Base-by-base conservation (phyloP, 2,113 vertebrate species). In the Cathartes aura region DNA sequence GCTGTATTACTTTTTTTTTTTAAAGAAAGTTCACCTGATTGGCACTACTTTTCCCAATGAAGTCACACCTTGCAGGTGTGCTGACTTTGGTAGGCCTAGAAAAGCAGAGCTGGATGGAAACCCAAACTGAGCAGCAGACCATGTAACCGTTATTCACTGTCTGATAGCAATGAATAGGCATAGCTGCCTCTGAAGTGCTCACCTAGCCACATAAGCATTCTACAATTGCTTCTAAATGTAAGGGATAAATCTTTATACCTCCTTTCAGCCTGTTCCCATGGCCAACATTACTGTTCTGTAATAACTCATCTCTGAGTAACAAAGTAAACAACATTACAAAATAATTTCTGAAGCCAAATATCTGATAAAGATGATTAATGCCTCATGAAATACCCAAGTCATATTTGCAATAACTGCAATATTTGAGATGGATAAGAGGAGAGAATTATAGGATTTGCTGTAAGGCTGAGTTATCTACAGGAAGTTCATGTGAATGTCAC, bases 341-440 rank as follows among this genome's bases (percentile, higher is more conserved):
- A 96, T 75, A 94, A 97, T 93, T 96, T 94, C 94, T 96, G 79
- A 91, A 82, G 78, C 83, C 81, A 97, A 96, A 90, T 82, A 94
- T 94, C 96, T 97, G 97, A 97, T 96, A 97, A 96, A 89, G 73
- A 64, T 97, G 96, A 97, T 93, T 97, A 97, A 97, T 96, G 84
- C 63, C 40, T 96, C 93, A 19, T 86, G 87, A 94, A 97, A 93
- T 93, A 74, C 43, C 78, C 75, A 88, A 97, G 84, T 91, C 23
- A 43, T 94, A 90, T 97, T 97, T 97, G 87, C 91, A 97, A 96
- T 93, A 90, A 97, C 86, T 87, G 94, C 89, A 94, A 95, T 97
- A 94, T 91, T 96, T 97, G 94, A 97, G 94, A 83, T 96, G 95
- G 95, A 97, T 97, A 97, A 96, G 94, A 82, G 68, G 16, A 81